Conservation (phyloP, 2,888 invertebrate genomes). For the Mythimna loreyi region DNA sequence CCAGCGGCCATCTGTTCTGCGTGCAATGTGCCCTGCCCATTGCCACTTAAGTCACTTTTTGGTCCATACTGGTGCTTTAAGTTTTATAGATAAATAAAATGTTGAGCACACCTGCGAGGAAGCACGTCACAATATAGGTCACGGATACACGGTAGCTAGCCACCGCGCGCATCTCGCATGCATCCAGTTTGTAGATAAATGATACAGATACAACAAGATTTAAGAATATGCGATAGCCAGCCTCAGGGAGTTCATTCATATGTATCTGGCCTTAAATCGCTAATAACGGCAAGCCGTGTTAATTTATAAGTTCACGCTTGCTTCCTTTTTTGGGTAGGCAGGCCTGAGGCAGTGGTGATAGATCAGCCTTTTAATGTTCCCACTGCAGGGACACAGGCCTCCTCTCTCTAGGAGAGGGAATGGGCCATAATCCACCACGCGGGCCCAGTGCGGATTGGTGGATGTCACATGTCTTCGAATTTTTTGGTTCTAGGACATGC, state of each 20-base stretch:
- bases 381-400: too few relatives aligned
- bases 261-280: slow-evolving; percentile 64
- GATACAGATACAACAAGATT: slow-evolving; percentile 76
- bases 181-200: slow-evolving; percentile 80
- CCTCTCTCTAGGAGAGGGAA: too few relatives aligned
- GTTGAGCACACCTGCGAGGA: slow-evolving; percentile 55
- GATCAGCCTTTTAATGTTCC: too few relatives aligned
- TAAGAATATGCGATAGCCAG: slow-evolving; percentile 74
- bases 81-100: neutral
- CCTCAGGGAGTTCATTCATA: slow-evolving; percentile 62
- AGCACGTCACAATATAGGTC: slow-evolving; percentile 66
- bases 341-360: slow-evolving; percentile 36
- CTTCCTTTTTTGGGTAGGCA: slow-evolving; percentile 53
- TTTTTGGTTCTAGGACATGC: too few relatives aligned
- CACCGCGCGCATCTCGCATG: slow-evolving; percentile 59
- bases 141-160: slow-evolving; percentile 61
- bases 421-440: too few relatives aligned
- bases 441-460: too few relatives aligned
- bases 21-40: too few relatives aligned
- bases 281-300: slow-evolving; percentile 53
- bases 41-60: too few relatives aligned
- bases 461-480: too few relatives aligned
- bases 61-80: too few relatives aligned
- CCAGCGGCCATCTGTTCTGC: too few relatives aligned
- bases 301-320: slow-evolving; percentile 59